phyloP scores from a whole-genome alignment of 2,113 vertebrate genomes.

The Pteropus alecto region DNA sequence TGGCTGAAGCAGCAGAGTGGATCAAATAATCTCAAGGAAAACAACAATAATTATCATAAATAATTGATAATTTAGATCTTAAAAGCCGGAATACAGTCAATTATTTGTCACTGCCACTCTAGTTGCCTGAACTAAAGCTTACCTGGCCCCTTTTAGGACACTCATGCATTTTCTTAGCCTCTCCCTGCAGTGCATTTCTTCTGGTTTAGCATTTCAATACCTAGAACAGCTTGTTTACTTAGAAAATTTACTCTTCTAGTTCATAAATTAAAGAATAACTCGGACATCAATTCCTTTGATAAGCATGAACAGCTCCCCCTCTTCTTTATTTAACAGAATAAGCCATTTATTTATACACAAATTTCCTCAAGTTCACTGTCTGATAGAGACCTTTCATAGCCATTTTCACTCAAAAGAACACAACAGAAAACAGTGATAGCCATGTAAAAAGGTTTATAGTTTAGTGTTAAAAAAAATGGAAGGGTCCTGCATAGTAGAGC shows the following conservation, averaged over 20 bases:
- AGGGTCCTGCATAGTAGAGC: not conserved
- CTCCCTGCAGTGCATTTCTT: not conserved
- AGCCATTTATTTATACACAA: not conserved
- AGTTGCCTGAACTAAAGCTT: not conserved
- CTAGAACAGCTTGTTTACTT: not conserved
- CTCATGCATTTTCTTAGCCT: not conserved
- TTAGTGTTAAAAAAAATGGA: not conserved
- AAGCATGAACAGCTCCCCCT: not conserved
- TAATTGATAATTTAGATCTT: not conserved
- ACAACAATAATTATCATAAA: not conserved
- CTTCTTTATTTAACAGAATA: not conserved
- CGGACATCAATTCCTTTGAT: not conserved
- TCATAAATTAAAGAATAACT: slow-evolving; percentile 30
- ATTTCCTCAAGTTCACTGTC: not conserved
- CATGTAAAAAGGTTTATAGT: not conserved
- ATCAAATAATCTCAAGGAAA: not conserved
- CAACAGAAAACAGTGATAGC: not conserved
- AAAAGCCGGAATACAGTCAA: not conserved
- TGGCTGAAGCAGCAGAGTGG: not conserved
- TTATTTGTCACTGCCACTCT: not conserved
- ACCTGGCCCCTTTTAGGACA: not conserved
- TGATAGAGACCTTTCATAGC: not conserved
- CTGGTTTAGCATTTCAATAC: not conserved
- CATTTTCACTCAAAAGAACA: not conserved
- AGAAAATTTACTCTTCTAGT: slow-evolving; percentile 5